These are phyloP conservation scores for Lepidurus packardi DNA, from an alignment of 1,140 invertebrate species.

Conservation along the genomic window DNA sequence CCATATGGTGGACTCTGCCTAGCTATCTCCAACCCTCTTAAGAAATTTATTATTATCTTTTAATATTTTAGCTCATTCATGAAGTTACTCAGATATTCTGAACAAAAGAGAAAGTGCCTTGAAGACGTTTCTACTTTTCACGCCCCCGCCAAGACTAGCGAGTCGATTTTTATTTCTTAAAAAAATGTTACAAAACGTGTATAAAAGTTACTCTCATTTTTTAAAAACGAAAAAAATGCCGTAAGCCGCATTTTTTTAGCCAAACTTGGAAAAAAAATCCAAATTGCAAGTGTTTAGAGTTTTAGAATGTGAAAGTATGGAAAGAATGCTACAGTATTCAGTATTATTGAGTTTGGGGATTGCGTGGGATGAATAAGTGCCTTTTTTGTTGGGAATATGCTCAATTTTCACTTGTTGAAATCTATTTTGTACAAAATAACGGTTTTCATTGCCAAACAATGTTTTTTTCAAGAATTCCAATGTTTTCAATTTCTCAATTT, in stretches of 20 bases:
- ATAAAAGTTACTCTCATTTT: no score
- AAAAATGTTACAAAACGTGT: no score
- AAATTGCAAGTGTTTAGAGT: neutral
- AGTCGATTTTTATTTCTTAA: no score
- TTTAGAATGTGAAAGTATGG: neutral
- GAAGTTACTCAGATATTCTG: slow-evolving; percentile 31
- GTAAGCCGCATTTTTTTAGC: neutral
- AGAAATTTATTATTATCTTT: slow-evolving; percentile 12
- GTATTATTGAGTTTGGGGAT: neutral
- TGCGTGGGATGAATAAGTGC: neutral
- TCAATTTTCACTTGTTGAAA: neutral
- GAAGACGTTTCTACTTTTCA: no score
- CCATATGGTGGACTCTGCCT: slow-evolving; percentile 56
- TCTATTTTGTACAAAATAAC: slow-evolving; percentile 16
- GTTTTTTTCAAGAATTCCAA: neutral
- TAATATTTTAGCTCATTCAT: slow-evolving; percentile 5
- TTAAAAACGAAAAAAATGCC: no score
- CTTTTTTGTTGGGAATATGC: neutral
- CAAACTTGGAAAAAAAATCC: neutral
- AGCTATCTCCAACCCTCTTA: slow-evolving; percentile 32
- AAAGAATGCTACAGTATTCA: neutral
- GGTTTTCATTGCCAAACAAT: neutral
- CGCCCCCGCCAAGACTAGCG: no score
- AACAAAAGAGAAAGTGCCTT: neutral
- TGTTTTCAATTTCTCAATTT: neutral